Conservation (phyloP, 30 jellyfish, hydroid and myxozoan genomes). For the Pelagia noctiluca region DNA sequence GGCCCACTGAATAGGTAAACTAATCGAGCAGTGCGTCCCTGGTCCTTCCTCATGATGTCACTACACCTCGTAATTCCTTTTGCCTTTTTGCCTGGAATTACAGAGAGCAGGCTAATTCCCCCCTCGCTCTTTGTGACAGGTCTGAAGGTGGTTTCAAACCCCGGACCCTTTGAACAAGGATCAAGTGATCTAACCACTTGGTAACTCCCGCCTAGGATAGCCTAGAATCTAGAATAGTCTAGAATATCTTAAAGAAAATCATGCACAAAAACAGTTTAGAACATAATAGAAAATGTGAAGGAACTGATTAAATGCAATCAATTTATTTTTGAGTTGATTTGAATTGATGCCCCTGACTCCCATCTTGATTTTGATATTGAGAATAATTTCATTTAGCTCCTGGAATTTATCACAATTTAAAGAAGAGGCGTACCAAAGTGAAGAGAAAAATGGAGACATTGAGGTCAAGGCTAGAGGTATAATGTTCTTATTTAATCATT, state of each 20-base stretch:
- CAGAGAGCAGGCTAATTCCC: too few species aligned
- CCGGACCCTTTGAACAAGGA: too few species aligned
- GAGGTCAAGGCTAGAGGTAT: slow-evolving; percentile 63
- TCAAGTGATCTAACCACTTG: too few species aligned
- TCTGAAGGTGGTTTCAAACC: too few species aligned
- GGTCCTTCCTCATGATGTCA: too few species aligned
- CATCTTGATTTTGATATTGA: not conserved
- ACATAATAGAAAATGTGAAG: too few species aligned
- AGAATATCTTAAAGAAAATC: not conserved
- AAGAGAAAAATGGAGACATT: slow-evolving; percentile 25
- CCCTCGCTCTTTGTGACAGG: too few species aligned
- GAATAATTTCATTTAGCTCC: not conserved
- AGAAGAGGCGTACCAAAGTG: not conserved
- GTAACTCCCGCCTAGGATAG: not conserved
- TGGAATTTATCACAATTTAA: slow-evolving; percentile 44
- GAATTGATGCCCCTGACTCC: not conserved
- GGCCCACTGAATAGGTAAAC: too few species aligned
- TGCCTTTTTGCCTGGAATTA: too few species aligned
- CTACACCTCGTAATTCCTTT: too few species aligned
- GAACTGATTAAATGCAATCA: not conserved
- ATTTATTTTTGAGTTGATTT: not conserved
- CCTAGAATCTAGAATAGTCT: not conserved
- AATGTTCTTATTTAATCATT: too few species aligned
- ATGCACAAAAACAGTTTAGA: not conserved
- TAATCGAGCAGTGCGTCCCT: too few species aligned